A percentile compares a stretch with the other conserved stretches of the same genome.
Conservation (phyloP, 2,797 vertebrate species). For the Lepus townsendii region DNA sequence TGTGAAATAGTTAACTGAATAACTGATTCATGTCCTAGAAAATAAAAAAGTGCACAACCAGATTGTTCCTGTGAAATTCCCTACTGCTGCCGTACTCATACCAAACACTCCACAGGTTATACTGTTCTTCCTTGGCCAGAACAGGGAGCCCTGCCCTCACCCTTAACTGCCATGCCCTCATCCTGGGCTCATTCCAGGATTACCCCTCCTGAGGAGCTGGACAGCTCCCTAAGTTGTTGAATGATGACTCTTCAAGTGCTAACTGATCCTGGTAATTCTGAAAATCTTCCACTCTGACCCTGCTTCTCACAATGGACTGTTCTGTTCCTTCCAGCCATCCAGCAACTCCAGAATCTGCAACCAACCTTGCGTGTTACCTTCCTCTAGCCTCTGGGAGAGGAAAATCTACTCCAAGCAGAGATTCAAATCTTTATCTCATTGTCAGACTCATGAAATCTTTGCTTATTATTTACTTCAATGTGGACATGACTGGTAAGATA, state of each 20-base stretch:
- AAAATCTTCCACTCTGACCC: background rate
- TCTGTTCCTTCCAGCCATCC: too few relatives aligned
- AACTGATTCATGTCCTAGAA: background rate
- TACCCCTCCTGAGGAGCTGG: background rate
- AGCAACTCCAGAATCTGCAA: background rate
- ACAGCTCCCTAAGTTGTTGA: accelerated
- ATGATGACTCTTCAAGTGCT: accelerated
- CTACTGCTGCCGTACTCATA: background rate
- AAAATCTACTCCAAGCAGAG: background rate
- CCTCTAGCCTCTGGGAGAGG: background rate
- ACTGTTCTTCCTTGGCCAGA: background rate
- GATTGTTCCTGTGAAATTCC: background rate
- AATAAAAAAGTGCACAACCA: background rate
- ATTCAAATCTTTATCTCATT: background rate
- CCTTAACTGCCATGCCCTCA: accelerated
- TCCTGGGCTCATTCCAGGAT: accelerated
- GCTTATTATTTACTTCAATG: background rate
- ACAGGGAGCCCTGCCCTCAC: background rate
- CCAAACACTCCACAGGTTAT: background rate
- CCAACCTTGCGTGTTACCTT: background rate
- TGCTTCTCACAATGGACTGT: background rate
- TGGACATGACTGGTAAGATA: background rate
- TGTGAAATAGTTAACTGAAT: background rate
- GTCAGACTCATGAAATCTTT: background rate
- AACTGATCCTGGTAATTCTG: accelerated